Conservation (phyloP, 2,888 invertebrate species). For the Caenorhabditis sinica region DNA sequence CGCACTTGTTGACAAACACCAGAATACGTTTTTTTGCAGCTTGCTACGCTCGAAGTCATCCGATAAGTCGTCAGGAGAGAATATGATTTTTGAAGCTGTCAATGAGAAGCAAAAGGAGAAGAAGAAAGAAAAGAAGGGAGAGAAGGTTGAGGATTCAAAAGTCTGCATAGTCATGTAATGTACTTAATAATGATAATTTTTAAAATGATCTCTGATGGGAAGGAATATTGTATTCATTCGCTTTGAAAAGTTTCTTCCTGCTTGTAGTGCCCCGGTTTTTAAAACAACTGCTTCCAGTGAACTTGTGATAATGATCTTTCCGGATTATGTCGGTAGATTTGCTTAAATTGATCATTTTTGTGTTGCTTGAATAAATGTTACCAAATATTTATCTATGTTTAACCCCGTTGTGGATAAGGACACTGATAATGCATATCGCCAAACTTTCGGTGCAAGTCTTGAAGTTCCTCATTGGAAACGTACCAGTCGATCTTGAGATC, state of each 20-base stretch:
- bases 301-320: constrained; percentile 20
- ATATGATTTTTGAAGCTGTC: constrained; percentile 43
- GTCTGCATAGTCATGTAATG: constrained; percentile 65
- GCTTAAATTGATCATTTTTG: neutral
- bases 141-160: constrained; percentile 61
- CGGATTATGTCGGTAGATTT: constrained; percentile 10
- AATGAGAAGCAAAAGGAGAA: constrained; percentile 52
- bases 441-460: too few relatives aligned
- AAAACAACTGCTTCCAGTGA: constrained; percentile 17
- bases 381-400: neutral
- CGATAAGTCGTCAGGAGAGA: constrained; percentile 40
- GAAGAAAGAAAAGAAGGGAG: constrained; percentile 44
- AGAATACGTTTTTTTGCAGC: constrained; percentile 51
- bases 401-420: too few relatives aligned
- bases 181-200: neutral
- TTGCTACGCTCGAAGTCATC: constrained; percentile 63
- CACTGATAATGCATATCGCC: too few relatives aligned
- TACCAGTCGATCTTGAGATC: too few relatives aligned
- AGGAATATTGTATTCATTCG: neutral
- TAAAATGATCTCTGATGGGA: constrained; percentile 34
- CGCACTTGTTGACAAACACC: constrained; percentile 6
- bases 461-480: too few relatives aligned
- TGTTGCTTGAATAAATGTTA: neutral
- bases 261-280: constrained; percentile 12
- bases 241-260: neutral